A percentile compares a stretch with the other conserved stretches of the same genome.
Evolutionary conservation across 2,888 invertebrate species (phyloP).

Genomic region (Pandemis corylana): DNA sequence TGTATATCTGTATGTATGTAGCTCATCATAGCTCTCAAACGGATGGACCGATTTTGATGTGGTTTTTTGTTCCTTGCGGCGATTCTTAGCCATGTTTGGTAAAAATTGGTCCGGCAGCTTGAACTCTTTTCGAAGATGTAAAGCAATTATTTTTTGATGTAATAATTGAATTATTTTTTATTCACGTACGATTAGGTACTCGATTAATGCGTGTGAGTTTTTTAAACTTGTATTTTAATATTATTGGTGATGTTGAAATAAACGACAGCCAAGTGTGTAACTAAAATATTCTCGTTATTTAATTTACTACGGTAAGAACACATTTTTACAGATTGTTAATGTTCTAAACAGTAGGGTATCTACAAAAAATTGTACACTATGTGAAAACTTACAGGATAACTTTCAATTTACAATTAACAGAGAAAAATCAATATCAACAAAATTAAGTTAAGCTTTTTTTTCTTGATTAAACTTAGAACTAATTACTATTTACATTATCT

Average conservation of each 20-base stretch:
- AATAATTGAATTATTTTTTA: too few relatives aligned
- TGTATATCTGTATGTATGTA: too few relatives aligned
- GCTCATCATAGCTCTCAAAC: too few relatives aligned
- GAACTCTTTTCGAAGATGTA: too few relatives aligned
- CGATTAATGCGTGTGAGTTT: too few relatives aligned
- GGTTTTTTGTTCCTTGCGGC: too few relatives aligned
- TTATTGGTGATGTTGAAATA: slow-evolving; percentile 54
- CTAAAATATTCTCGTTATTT: slow-evolving; percentile 86
- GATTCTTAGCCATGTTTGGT: too few relatives aligned
- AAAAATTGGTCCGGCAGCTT: too few relatives aligned
- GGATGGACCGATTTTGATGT: too few relatives aligned
- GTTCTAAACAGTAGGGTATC: slow-evolving; percentile 77
- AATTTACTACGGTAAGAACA: slow-evolving; percentile 86
- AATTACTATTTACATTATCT: slow-evolving; percentile 75
- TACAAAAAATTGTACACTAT: slow-evolving; percentile 85
- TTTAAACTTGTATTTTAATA: too few relatives aligned
- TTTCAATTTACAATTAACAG: slow-evolving; percentile 83
- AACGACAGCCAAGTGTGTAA: slow-evolving; percentile 76
- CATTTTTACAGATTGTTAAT: slow-evolving; percentile 86
- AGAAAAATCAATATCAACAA: slow-evolving; percentile 82
- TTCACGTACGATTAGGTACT: too few relatives aligned
- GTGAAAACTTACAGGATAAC: slow-evolving; percentile 79
- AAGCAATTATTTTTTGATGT: too few relatives aligned
- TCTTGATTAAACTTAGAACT: slow-evolving; percentile 65
- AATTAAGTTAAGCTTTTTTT: slow-evolving; percentile 78